Evolutionary conservation across 2,888 invertebrate genomes (phyloP).

Genomic region (Eristalis arbustorum): DNA sequence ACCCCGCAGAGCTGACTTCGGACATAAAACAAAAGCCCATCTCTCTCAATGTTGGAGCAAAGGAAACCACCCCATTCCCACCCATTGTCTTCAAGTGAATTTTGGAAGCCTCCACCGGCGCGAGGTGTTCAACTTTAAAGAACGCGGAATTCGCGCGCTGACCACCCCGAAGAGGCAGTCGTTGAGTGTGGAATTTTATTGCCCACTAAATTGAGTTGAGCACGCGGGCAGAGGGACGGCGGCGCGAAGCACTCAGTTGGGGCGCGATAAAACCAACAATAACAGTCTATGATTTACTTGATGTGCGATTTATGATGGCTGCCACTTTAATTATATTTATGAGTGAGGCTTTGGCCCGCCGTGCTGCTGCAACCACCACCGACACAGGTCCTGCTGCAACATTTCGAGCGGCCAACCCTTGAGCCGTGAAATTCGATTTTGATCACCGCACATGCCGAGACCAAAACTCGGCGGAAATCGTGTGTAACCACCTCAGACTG

Average conservation of each 20-base stretch:
- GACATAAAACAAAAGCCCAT: background rate
- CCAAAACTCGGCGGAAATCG: background rate
- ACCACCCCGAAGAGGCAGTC: background rate
- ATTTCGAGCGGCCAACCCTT: background rate
- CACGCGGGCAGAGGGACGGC: background rate
- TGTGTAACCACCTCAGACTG: background rate
- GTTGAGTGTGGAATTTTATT: slow-evolving; percentile 24
- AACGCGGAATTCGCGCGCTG: background rate
- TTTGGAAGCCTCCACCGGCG: background rate
- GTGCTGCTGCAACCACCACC: background rate
- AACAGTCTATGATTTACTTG: slow-evolving; percentile 21
- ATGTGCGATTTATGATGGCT: slow-evolving; percentile 34
- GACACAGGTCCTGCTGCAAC: background rate
- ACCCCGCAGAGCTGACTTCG: background rate
- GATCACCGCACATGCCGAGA: background rate
- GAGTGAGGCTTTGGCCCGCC: background rate
- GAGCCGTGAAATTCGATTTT: background rate
- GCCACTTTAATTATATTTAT: slow-evolving; percentile 46
- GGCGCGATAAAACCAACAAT: slow-evolving; percentile 36
- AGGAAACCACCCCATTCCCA: no score
- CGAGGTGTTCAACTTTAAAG: background rate
- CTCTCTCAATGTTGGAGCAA: background rate
- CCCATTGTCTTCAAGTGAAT: background rate
- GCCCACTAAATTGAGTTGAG: slow-evolving; percentile 39
- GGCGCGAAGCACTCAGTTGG: background rate